These are phyloP conservation scores for Zootoca vivipara DNA, from an alignment of 2,113 vertebrate genomes.

Conservation along the genomic window DNA sequence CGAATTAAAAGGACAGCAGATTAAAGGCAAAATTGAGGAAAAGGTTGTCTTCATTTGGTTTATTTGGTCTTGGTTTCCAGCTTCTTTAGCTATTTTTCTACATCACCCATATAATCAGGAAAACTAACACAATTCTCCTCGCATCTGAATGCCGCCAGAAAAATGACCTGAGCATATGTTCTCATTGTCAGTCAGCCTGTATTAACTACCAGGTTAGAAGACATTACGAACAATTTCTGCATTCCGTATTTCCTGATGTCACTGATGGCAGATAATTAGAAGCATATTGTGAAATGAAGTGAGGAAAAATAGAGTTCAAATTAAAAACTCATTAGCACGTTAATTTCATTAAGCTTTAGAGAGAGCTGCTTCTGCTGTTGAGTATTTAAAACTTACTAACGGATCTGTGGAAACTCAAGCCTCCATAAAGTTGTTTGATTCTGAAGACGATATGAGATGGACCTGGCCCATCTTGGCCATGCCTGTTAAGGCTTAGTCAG, in stretches of 20 bases:
- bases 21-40: no score
- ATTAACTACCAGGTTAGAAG: constrained; percentile 1
- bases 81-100: no score
- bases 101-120: no score
- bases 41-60: no score
- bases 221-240: not conserved
- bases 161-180: not conserved
- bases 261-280: constrained; percentile 8
- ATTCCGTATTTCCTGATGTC: not conserved
- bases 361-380: constrained; percentile 22
- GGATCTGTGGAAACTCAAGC: not conserved
- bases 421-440: constrained; percentile 1
- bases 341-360: constrained; percentile 47
- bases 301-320: constrained; percentile 27
- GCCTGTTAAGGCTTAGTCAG: not conserved
- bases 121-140: no score
- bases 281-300: constrained; percentile 5
- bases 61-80: no score
- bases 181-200: not conserved
- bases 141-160: no score
- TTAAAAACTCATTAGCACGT: constrained; percentile 36
- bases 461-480: not conserved
- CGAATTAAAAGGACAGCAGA: no score
- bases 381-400: constrained; percentile 34
- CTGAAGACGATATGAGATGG: not conserved